These are phyloP conservation scores for Xenopus tropicalis DNA, from an alignment of 2,113 vertebrate genomes.

Conservation along the genomic window DNA sequence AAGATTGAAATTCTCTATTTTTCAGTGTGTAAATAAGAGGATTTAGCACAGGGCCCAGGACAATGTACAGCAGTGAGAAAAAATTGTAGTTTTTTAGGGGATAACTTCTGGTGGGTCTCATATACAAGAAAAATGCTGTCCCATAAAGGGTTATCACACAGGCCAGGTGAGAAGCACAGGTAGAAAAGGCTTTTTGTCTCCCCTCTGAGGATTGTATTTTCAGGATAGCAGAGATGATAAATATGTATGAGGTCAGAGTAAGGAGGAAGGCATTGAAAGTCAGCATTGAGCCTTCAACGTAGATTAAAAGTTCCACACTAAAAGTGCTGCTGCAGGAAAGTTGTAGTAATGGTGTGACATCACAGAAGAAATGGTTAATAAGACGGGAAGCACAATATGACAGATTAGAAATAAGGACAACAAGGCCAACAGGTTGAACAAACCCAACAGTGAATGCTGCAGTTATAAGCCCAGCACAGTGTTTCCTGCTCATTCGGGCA, in stretches of 20 bases:
- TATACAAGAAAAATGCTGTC: conserved; percentile 19
- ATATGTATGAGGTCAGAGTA: conserved; percentile 16
- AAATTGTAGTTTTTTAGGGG: conserved; percentile 11
- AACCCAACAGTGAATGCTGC: background rate
- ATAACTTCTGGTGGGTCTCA: conserved; percentile 4
- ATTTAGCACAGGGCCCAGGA: conserved; percentile 24
- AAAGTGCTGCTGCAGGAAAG: conserved; percentile 14
- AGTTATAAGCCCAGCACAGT: conserved; percentile 19
- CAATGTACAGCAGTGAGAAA: conserved; percentile 3
- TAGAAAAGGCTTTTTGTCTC: conserved; percentile 11
- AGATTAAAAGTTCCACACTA: conserved; percentile 17
- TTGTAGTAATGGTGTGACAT: conserved; percentile 12
- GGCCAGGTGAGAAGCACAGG: conserved; percentile 8
- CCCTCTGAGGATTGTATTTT: conserved; percentile 21
- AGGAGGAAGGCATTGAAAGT: conserved; percentile 2
- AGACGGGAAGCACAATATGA: no score
- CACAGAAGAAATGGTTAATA: conserved; percentile 31
- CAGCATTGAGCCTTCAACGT: background rate
- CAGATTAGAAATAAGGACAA: no score
- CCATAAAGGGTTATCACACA: conserved; percentile 12
- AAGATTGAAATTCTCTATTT: conserved; percentile 27
- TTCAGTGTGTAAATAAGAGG: conserved; percentile 36
- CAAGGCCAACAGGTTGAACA: no score
- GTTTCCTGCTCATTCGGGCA: conserved; percentile 19
- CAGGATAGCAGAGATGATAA: conserved; percentile 17